Evolutionary conservation across 2,888 invertebrate species (phyloP).

Genomic region (Tribolium freemani): DNA sequence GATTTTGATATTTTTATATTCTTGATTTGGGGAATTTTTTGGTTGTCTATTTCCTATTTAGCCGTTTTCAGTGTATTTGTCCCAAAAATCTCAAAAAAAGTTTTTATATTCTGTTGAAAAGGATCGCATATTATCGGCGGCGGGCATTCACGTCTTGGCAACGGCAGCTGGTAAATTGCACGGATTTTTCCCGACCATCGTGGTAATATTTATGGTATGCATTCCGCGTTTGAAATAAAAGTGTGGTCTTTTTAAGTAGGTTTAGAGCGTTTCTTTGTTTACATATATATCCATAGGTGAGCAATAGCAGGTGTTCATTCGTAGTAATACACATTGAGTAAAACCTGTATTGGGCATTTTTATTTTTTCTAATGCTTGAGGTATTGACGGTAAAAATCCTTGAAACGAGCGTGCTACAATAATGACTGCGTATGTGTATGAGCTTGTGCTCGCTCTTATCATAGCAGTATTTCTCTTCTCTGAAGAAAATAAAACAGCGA

Average conservation of each 20-base stretch:
- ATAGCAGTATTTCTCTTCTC: background rate
- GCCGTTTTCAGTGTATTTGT: too few relatives aligned
- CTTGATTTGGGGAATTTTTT: too few relatives aligned
- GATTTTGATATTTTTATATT: background rate
- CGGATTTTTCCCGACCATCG: conserved; percentile 1
- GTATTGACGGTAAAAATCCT: conserved; percentile 32
- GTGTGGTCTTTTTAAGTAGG: background rate
- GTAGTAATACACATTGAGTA: conserved; percentile 34
- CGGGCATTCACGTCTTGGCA: background rate
- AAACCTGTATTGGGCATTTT: conserved; percentile 37
- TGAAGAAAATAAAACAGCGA: background rate
- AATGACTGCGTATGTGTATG: conserved; percentile 20
- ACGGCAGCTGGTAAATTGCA: conserved; percentile 1
- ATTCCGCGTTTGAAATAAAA: background rate
- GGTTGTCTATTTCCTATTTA: too few relatives aligned
- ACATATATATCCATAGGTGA: conserved; percentile 30
- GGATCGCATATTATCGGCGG: background rate
- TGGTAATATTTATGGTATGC: conserved; percentile 3
- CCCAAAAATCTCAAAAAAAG: background rate
- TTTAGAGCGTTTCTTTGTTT: conserved; percentile 23
- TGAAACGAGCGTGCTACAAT: conserved; percentile 21
- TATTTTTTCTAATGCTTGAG: conserved; percentile 35
- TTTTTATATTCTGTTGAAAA: background rate
- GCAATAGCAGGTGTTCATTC: conserved; percentile 41
- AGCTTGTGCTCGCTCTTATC: conserved; percentile 4